These are phyloP conservation scores for Aramus guarauna DNA, from an alignment of 2,113 vertebrate genomes.

Conservation along the genomic window DNA sequence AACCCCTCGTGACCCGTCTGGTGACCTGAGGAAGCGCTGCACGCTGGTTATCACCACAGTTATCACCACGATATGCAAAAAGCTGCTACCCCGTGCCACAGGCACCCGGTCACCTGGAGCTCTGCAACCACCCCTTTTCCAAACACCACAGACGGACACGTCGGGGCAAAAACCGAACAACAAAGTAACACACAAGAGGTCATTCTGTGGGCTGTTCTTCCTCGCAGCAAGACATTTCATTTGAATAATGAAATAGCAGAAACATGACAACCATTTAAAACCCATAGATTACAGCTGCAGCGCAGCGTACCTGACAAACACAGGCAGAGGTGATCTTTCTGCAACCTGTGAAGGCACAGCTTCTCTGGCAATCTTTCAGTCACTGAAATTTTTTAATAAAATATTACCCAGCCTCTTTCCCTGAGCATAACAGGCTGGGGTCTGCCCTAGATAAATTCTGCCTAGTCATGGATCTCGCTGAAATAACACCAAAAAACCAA, in stretches of 20 bases:
- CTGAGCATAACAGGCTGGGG: not conserved
- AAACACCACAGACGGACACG: slow-evolving; percentile 28
- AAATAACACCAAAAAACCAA: not conserved
- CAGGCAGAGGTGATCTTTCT: not conserved
- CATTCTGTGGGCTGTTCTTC: slow-evolving; percentile 55
- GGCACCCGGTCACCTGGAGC: slow-evolving; percentile 78
- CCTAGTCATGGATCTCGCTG: not conserved
- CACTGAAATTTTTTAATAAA: not conserved
- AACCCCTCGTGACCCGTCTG: slow-evolving; percentile 69
- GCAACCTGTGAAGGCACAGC: rapidly evolving
- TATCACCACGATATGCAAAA: slow-evolving; percentile 72
- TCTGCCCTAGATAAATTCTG: not conserved
- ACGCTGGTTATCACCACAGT: slow-evolving; percentile 74
- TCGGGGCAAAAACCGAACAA: slow-evolving; percentile 10
- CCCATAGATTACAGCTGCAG: slow-evolving; percentile 20
- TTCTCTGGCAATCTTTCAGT: not conserved
- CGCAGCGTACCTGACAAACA: not conserved
- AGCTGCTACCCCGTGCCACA: slow-evolving; percentile 74
- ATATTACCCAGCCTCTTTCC: not conserved
- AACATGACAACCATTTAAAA: slow-evolving; percentile 70
- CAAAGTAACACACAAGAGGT: slow-evolving; percentile 46
- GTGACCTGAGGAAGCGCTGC: slow-evolving; percentile 77
- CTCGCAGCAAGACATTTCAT: slow-evolving; percentile 66
- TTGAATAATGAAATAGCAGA: slow-evolving; percentile 74
- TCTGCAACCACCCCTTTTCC: slow-evolving; percentile 63